Conservation (phyloP, 2,113 vertebrate species). For the Bothrops jararaca region DNA sequence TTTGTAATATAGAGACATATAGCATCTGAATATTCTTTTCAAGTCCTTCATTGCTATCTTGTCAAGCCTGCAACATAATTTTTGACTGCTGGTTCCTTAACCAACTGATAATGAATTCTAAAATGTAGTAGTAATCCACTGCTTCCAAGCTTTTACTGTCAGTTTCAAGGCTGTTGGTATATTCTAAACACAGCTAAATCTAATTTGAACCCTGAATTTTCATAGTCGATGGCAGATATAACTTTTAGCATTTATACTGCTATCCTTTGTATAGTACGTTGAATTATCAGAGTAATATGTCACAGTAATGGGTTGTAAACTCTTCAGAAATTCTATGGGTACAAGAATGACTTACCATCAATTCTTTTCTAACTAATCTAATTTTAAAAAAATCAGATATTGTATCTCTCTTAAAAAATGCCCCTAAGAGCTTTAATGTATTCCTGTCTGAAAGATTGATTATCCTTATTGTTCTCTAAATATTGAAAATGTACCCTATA, state of each 20-base stretch:
- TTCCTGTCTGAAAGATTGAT: background rate
- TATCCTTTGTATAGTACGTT: background rate
- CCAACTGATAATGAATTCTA: background rate
- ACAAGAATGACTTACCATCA: background rate
- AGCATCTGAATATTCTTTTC: background rate
- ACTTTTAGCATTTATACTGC: background rate
- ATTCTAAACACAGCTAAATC: background rate
- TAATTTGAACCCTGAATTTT: background rate
- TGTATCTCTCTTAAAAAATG: background rate
- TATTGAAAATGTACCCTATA: constrained; percentile 13
- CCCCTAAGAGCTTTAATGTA: background rate
- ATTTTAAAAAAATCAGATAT: no score
- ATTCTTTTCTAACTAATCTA: background rate
- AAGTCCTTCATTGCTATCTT: background rate
- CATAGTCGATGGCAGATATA: background rate
- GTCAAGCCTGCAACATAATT: background rate
- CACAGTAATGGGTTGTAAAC: background rate
- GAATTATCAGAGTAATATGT: background rate
- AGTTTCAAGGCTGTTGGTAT: background rate
- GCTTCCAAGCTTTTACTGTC: background rate
- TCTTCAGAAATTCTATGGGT: background rate
- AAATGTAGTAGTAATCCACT: background rate
- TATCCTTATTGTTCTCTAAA: background rate
- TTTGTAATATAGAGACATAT: background rate
- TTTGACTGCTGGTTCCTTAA: background rate